These are phyloP conservation scores for Aspidapion aeneum DNA, from an alignment of 2,888 invertebrate species.

Conservation along the genomic window DNA sequence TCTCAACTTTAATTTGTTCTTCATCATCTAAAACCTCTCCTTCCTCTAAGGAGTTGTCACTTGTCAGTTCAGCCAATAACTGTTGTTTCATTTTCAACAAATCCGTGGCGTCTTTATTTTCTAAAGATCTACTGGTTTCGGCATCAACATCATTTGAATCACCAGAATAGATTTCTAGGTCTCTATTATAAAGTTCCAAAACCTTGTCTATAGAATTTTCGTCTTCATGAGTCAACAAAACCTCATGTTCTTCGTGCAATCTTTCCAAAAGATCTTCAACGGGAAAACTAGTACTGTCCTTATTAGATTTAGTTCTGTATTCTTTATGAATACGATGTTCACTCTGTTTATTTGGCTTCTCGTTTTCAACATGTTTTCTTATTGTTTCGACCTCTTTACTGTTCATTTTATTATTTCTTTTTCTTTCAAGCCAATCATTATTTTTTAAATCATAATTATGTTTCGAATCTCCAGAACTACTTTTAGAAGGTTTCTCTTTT, in stretches of 20 bases:
- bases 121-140: neutral
- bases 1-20: neutral
- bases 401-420: neutral
- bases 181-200: neutral
- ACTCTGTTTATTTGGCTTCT: too few species aligned
- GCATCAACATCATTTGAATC: neutral
- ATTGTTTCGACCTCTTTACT: neutral
- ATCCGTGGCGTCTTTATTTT: neutral
- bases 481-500: neutral
- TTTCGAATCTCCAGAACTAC: neutral
- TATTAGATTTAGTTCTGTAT: too few species aligned
- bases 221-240: neutral
- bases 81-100: neutral
- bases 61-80: neutral
- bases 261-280: neutral
- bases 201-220: neutral
- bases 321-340: too few species aligned
- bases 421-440: neutral
- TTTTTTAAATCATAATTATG: neutral
- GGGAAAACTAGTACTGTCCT: too few species aligned
- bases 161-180: neutral
- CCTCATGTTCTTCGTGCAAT: neutral
- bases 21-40: neutral
- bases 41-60: neutral
- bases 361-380: neutral